Percentiles rank a stretch among this genome's conserved stretches.
phyloP scores from a whole-genome alignment of 2,113 vertebrate species.

The Urocynchramus pylzowi region DNA sequence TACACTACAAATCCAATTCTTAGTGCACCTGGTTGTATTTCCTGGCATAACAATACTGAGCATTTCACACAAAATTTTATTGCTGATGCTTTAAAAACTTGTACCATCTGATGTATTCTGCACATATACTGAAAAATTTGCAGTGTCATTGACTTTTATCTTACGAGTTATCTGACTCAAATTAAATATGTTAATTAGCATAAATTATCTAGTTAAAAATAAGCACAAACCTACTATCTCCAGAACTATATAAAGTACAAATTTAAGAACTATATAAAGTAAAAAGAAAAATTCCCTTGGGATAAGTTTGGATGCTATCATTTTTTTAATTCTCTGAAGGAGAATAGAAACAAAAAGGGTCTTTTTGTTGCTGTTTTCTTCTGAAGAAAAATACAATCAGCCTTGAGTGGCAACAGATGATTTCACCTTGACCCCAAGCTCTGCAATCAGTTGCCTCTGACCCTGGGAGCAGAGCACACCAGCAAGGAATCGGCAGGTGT shows the following conservation, averaged over 20 bases:
- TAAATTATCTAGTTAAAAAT: neutral
- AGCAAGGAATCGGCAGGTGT: rapidly evolving
- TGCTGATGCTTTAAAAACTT: neutral
- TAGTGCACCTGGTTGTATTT: neutral
- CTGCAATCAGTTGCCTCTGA: neutral
- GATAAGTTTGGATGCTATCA: neutral
- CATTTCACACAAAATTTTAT: neutral
- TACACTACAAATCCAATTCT: neutral
- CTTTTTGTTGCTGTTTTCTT: too few species aligned
- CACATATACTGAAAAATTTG: neutral
- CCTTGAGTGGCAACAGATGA: neutral
- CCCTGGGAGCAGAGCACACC: neutral
- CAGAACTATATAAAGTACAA: neutral
- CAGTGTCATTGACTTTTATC: neutral
- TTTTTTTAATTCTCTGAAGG: neutral
- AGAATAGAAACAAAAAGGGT: neutral
- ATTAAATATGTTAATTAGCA: neutral
- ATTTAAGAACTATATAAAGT: neutral
- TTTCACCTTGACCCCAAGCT: neutral
- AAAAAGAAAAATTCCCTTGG: neutral
- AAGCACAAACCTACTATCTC: neutral
- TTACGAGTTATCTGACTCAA: neutral
- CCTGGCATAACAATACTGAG: neutral
- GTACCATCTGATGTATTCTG: neutral
- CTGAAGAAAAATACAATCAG: neutral